A percentile compares a stretch with the other conserved stretches of the same genome.
phyloP scores from a whole-genome alignment of 2,113 vertebrate species.

The Zosterops hypoxanthus region DNA sequence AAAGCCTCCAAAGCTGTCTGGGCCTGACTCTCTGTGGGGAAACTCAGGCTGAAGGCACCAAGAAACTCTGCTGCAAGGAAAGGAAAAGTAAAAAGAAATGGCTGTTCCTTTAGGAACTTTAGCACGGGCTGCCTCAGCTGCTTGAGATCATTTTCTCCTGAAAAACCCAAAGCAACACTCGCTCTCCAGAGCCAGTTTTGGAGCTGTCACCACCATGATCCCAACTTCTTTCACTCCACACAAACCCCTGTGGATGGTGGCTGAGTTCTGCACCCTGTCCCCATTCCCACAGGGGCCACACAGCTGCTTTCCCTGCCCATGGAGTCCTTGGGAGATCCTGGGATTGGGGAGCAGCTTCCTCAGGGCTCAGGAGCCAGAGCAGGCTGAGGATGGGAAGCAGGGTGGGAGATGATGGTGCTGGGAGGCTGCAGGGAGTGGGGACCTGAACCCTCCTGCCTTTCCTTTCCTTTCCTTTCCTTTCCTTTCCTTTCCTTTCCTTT shows the following conservation, averaged over 20 bases:
- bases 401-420: background rate
- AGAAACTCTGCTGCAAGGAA: background rate
- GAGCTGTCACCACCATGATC: background rate
- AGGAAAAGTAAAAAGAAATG: background rate
- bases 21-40: background rate
- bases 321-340: rapidly evolving
- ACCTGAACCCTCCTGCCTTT: background rate
- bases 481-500: no score
- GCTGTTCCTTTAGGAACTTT: background rate
- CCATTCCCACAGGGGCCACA: background rate
- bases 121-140: background rate
- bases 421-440: background rate
- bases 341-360: background rate
- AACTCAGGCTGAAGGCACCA: background rate
- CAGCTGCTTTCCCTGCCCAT: rapidly evolving
- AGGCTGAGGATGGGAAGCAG: background rate
- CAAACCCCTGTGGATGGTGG: background rate
- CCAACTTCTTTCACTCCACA: background rate
- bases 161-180: background rate
- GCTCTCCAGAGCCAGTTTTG: background rate
- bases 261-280: background rate
- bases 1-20: background rate
- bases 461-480: background rate
- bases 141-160: background rate
- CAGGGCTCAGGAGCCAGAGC: background rate